Evolutionary conservation across 2,113 vertebrate species (phyloP).

Genomic region (Abramis brama): DNA sequence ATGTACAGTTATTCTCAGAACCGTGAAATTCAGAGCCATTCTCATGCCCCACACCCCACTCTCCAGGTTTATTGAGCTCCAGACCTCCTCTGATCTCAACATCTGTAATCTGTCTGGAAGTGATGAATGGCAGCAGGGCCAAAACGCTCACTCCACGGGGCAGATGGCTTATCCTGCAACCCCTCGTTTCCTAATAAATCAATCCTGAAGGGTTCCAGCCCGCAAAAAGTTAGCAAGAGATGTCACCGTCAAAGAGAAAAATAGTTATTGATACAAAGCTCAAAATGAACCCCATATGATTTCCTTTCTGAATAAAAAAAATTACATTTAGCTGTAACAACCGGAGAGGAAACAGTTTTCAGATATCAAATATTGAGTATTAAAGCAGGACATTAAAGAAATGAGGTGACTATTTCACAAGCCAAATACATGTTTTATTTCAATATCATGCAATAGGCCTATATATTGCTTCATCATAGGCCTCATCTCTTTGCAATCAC

Average conservation of each 20-base stretch:
- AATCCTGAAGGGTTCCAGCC: conserved; percentile 12
- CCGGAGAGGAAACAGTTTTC: background rate
- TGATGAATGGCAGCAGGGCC: conserved; percentile 70
- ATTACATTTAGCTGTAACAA: background rate
- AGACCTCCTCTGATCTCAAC: conserved; percentile 53
- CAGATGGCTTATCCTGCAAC: conserved; percentile 51
- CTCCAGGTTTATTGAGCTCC: conserved; percentile 19
- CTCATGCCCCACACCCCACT: background rate
- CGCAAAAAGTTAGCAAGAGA: background rate
- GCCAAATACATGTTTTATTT: background rate
- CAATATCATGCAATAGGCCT: background rate
- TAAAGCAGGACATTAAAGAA: background rate
- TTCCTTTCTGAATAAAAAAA: background rate
- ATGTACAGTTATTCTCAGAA: background rate
- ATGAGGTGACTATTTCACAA: background rate
- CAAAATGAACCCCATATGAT: background rate
- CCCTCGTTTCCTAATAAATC: conserved; percentile 38
- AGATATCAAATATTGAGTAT: background rate
- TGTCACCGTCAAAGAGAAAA: background rate
- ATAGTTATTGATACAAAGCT: background rate
- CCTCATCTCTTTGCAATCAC: background rate
- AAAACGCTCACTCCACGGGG: conserved; percentile 66
- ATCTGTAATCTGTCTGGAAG: conserved; percentile 68
- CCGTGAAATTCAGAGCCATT: background rate
- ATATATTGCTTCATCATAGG: background rate